These are phyloP conservation scores for Aphidius gifuensis DNA, from an alignment of 1,140 invertebrate genomes.

Conservation along the genomic window DNA sequence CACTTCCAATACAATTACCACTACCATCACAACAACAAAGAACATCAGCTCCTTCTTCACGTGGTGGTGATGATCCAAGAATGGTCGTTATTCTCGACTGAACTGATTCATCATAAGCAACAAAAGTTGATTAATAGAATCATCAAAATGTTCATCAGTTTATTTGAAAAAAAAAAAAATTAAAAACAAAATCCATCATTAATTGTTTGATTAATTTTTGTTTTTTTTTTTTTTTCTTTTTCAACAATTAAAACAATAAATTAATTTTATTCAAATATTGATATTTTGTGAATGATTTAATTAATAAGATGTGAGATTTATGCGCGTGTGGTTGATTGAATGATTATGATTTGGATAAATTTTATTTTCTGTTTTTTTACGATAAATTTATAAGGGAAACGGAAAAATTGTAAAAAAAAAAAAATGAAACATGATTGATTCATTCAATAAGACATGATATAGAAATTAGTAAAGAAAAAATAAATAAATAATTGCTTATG, in stretches of 20 bases:
- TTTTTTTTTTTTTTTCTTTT: no score
- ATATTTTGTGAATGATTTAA: no score
- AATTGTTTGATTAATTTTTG: background rate
- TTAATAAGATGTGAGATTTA: no score
- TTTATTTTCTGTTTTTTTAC: no score
- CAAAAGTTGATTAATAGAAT: background rate
- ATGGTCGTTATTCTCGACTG: slow-evolving; percentile 72
- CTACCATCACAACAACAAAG: slow-evolving; percentile 39
- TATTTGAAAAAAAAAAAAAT: background rate
- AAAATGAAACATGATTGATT: no score
- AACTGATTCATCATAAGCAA: slow-evolving; percentile 37
- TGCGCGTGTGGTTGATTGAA: no score
- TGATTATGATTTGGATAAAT: no score
- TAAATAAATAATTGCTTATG: background rate
- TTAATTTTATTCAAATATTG: no score
- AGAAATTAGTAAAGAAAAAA: background rate
- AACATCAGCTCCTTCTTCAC: slow-evolving; percentile 34
- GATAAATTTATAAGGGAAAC: no score
- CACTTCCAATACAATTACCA: slow-evolving; percentile 65
- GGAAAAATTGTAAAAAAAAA: no score
- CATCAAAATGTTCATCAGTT: background rate
- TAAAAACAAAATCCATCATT: background rate
- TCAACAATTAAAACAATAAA: no score
- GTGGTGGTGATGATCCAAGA: slow-evolving; percentile 42
- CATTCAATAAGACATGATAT: no score